Conservation (phyloP, 2,113 vertebrate species). For the Eurypyga helias region DNA sequence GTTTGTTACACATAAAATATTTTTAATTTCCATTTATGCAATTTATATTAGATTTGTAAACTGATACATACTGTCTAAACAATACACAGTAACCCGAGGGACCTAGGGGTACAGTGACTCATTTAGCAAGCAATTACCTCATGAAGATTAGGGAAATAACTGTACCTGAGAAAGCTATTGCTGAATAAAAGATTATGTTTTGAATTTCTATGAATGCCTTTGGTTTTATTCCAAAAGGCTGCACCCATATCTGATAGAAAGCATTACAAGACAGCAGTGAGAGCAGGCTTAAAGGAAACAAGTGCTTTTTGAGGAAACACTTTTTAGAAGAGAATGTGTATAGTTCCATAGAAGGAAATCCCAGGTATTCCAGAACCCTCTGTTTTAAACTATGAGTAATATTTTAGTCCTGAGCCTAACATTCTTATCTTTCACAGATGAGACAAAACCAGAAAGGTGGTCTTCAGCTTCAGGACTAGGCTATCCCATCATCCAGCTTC, state of each 20-base stretch:
- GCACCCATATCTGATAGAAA: background rate
- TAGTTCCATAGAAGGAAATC: background rate
- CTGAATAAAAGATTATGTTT: background rate
- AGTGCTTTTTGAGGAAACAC: background rate
- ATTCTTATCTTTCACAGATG: background rate
- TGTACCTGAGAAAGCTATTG: constrained; percentile 9
- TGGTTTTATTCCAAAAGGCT: background rate
- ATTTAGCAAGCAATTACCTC: constrained; percentile 63
- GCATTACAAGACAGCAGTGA: background rate
- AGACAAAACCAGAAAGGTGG: background rate
- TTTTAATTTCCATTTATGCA: constrained; percentile 56
- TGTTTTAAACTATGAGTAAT: background rate
- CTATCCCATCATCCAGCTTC: background rate
- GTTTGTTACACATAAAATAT: constrained; percentile 8
- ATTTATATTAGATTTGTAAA: constrained; percentile 66
- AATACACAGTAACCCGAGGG: constrained; percentile 33
- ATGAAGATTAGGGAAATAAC: constrained; percentile 54
- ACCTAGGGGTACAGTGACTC: background rate
- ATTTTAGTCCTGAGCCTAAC: background rate
- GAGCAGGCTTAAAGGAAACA: background rate
- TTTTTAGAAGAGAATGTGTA: background rate
- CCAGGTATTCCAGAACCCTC: background rate
- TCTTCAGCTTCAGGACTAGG: background rate
- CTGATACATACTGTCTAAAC: constrained; percentile 34
- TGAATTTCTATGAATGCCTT: background rate